Evolutionary conservation across 2,113 vertebrate genomes (phyloP).

Genomic region (Bungarus multicinctus): DNA sequence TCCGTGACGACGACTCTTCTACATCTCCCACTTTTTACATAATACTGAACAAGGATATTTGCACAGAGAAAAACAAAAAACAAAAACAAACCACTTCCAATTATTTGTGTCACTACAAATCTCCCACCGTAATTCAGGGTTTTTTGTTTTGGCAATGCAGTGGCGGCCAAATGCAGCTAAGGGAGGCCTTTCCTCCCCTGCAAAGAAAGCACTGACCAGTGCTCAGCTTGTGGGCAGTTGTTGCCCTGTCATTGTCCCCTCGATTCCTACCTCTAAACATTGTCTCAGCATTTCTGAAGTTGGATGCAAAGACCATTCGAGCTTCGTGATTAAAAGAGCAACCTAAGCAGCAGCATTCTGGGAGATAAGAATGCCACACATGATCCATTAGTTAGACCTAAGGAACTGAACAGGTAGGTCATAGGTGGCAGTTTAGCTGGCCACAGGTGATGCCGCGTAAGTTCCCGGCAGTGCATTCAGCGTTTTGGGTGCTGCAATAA

Average conservation of each 20-base stretch:
- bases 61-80: too few species aligned
- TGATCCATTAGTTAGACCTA: not conserved
- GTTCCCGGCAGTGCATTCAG: not conserved
- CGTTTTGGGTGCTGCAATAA: not conserved
- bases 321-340: not conserved
- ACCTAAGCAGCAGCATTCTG: not conserved
- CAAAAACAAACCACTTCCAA: not conserved
- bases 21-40: not conserved
- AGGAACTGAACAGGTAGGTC: not conserved
- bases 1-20: too few species aligned
- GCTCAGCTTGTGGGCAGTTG: not conserved
- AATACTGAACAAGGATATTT: not conserved
- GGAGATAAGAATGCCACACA: not conserved
- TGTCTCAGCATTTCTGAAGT: not conserved
- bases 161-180: not conserved
- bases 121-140: not conserved
- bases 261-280: not conserved
- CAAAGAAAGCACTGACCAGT: not conserved
- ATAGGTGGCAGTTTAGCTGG: not conserved
- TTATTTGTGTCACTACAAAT: not conserved
- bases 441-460: not conserved
- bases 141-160: not conserved
- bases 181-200: not conserved
- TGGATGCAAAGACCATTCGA: not conserved
- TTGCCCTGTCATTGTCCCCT: not conserved